phyloP scores from a whole-genome alignment of 2,797 vertebrate genomes.

The Sparus aurata region DNA sequence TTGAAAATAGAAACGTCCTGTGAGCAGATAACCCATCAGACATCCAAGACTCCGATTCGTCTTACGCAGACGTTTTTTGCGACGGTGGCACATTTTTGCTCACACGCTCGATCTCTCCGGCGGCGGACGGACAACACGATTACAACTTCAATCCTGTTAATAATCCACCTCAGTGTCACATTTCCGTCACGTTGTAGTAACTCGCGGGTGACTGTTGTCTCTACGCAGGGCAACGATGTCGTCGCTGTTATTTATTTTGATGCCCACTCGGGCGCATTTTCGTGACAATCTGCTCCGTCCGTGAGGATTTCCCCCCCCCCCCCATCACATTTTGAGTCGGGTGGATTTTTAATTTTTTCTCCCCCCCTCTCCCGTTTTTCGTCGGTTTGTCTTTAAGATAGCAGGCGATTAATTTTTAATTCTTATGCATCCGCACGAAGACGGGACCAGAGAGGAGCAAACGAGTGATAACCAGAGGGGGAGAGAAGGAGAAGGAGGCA shows the following conservation, averaged over 20 bases:
- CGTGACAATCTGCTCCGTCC: conserved; percentile 68
- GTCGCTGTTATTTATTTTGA: conserved; percentile 75
- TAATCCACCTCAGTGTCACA: conserved; percentile 22
- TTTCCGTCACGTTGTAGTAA: conserved; percentile 17
- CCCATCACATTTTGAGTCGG: conserved; percentile 38
- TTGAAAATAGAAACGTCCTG: conserved; percentile 34
- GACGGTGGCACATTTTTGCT: conserved; percentile 66
- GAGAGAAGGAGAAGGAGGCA: conserved; percentile 72
- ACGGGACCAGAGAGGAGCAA: conserved; percentile 80
- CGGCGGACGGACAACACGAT: conserved; percentile 57
- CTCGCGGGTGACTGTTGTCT: conserved; percentile 28
- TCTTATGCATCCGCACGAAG: conserved; percentile 87
- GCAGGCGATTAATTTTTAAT: conserved; percentile 85
- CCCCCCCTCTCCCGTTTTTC: conserved; percentile 29
- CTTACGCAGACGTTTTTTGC: conserved; percentile 68
- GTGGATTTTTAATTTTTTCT: conserved; percentile 49
- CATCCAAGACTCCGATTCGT: conserved; percentile 55
- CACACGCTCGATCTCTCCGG: conserved; percentile 53
- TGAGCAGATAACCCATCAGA: conserved; percentile 46
- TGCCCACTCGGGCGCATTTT: conserved; percentile 75
- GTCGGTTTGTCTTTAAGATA: conserved; percentile 74
- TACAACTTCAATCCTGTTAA: conserved; percentile 51
- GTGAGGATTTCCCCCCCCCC: conserved; percentile 68
- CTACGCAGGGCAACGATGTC: conserved; percentile 61
- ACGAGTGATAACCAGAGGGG: conserved; percentile 78